Percentiles rank a stretch among this genome's conserved stretches.
Evolutionary conservation across 2,113 vertebrate species (phyloP).

Genomic region (Syngnathoides biaculeatus): DNA sequence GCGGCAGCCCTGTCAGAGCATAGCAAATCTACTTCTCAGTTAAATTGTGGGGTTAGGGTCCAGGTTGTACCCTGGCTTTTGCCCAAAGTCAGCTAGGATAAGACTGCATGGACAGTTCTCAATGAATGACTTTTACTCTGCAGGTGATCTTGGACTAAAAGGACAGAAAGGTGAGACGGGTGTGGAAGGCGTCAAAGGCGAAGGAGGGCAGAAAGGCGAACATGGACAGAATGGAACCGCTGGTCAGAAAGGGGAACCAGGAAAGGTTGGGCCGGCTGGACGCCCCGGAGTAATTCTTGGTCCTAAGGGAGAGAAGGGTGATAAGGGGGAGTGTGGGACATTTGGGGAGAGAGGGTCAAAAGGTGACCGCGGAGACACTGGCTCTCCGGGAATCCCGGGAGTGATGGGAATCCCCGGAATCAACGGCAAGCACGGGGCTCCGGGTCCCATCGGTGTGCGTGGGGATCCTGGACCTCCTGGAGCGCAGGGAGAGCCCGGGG

Average conservation of each 20-base stretch:
- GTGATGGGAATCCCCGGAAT: constrained; percentile 78
- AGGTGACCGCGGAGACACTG: constrained; percentile 80
- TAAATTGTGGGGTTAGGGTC: no score
- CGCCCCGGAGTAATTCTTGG: constrained; percentile 72
- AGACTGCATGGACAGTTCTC: constrained; percentile 9
- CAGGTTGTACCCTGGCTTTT: no score
- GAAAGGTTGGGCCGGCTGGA: constrained; percentile 65
- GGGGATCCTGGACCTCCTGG: constrained; percentile 81
- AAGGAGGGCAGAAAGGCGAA: constrained; percentile 82
- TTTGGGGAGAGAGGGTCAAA: constrained; percentile 79
- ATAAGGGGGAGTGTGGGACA: constrained; percentile 80
- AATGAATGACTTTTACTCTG: constrained; percentile 9
- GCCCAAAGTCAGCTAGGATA: no score
- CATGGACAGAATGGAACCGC: constrained; percentile 81
- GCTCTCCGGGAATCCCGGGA: constrained; percentile 80
- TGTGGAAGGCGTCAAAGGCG: constrained; percentile 77
- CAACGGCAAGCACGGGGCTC: constrained; percentile 73
- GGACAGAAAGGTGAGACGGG: constrained; percentile 84
- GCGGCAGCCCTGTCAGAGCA: not conserved
- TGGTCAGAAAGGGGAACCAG: constrained; percentile 83
- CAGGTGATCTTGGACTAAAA: constrained; percentile 85
- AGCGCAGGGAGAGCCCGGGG: constrained; percentile 81
- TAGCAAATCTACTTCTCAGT: not conserved
- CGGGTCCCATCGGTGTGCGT: constrained; percentile 76
- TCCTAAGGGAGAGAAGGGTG: constrained; percentile 82